Conservation (phyloP, 2,797 vertebrate species). For the Fistularia tabacaria region DNA sequence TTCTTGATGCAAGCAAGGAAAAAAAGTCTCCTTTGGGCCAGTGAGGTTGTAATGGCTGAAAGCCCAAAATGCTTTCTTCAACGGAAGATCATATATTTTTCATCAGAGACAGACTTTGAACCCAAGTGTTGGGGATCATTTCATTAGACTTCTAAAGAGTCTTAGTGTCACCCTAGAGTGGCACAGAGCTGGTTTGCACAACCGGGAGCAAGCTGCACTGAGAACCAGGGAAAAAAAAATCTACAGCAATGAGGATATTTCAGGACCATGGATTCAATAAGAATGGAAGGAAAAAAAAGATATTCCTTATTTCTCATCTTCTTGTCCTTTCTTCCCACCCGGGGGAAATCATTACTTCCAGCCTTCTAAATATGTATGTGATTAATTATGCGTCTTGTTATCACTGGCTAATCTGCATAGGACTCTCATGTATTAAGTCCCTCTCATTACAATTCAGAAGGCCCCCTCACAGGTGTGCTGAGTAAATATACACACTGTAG, state of each 20-base stretch:
- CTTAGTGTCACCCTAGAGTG: constrained; percentile 35
- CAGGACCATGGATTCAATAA: not conserved
- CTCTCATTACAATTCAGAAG: constrained; percentile 57
- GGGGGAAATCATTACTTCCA: constrained; percentile 61
- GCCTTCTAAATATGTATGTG: constrained; percentile 65
- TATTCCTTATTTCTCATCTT: constrained; percentile 48
- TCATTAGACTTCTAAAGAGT: constrained; percentile 51
- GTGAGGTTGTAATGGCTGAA: constrained; percentile 45
- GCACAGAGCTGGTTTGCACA: constrained; percentile 18
- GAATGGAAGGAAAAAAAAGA: not conserved
- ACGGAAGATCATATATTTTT: constrained; percentile 58
- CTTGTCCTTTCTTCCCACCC: constrained; percentile 40
- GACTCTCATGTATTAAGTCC: constrained; percentile 57
- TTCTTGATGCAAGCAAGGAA: constrained; percentile 20
- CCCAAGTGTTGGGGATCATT: constrained; percentile 38
- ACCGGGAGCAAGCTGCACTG: constrained; percentile 18
- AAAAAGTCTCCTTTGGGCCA: constrained; percentile 28
- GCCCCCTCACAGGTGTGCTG: constrained; percentile 56
- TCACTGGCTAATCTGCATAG: constrained; percentile 67
- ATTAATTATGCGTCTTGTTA: constrained; percentile 75
- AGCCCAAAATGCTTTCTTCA: constrained; percentile 48
- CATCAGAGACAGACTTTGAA: constrained; percentile 57
- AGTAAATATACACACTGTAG: constrained; percentile 52
- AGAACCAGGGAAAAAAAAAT: constrained; percentile 15
- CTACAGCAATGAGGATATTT: constrained; percentile 1